phyloP scores from a whole-genome alignment of 2,797 vertebrate species.

The Phataginus tricuspis region DNA sequence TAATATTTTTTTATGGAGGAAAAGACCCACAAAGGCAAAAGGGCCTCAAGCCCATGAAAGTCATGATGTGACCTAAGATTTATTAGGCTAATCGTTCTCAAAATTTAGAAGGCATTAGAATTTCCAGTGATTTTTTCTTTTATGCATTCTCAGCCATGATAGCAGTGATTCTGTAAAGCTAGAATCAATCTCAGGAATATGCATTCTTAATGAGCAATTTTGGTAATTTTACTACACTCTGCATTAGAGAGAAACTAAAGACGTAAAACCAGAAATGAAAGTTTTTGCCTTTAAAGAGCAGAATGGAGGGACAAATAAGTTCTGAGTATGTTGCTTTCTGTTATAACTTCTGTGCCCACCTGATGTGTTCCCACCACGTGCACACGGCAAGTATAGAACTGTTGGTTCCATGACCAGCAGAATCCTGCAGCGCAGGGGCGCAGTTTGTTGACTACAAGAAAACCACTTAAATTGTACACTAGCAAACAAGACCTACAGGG shows the following conservation, averaged over 20 bases:
- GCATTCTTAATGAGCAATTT: background rate
- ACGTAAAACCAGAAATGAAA: background rate
- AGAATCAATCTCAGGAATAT: slow-evolving; percentile 27
- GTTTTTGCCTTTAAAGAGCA: background rate
- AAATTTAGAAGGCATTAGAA: slow-evolving; percentile 9
- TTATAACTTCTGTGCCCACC: background rate
- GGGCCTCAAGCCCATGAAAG: background rate
- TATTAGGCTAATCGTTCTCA: slow-evolving; percentile 13
- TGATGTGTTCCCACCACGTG: background rate
- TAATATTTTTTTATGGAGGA: background rate
- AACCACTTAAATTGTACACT: background rate
- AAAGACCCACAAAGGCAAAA: background rate
- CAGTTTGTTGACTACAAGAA: slow-evolving; percentile 9
- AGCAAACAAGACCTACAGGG: background rate
- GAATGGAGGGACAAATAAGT: background rate
- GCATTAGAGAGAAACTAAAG: slow-evolving; percentile 10
- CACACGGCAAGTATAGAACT: background rate
- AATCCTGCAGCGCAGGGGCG: background rate
- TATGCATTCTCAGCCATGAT: background rate
- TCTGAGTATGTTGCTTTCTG: background rate
- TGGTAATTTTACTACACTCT: background rate
- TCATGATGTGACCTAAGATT: background rate
- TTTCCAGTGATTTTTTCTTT: background rate
- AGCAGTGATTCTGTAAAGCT: background rate
- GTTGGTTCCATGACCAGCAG: background rate